Conservation (phyloP, 2,797 vertebrate species). For the Gallinago nigripennis region DNA sequence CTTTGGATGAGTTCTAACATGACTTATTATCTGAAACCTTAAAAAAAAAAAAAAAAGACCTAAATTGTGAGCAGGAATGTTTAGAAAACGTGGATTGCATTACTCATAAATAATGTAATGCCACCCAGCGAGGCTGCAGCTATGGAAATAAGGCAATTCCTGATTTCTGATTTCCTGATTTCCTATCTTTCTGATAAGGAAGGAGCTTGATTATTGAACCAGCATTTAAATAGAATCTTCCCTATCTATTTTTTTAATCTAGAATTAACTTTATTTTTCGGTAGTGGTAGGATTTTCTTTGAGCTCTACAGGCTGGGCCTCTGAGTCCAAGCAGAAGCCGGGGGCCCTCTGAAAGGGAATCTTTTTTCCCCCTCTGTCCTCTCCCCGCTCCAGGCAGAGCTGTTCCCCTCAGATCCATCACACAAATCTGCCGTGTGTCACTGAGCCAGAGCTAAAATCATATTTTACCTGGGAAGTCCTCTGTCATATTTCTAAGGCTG, state of each 20-base stretch:
- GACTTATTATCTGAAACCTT: not conserved
- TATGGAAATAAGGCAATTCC: not conserved
- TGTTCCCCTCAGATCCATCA: not conserved
- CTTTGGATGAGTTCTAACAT: not conserved
- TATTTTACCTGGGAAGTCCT: constrained; percentile 3
- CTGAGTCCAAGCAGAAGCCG: not conserved
- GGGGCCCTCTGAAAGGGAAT: constrained; percentile 53
- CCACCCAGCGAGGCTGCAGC: not conserved
- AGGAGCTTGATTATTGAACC: not conserved
- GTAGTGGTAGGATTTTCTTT: constrained; percentile 18
- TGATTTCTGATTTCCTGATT: no score
- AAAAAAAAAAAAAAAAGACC: not conserved
- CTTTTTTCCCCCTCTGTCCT: not conserved
- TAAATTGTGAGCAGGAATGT: not conserved
- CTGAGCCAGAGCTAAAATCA: not conserved
- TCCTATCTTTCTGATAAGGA: no score
- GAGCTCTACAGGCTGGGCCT: constrained; percentile 4
- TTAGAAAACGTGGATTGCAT: constrained; percentile 22
- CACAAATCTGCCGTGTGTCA: not conserved
- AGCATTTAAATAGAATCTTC: not conserved
- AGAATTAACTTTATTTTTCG: constrained; percentile 27
- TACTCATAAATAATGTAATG: constrained; percentile 44
- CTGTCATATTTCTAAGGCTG: not conserved
- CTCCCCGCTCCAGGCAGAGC: not conserved
- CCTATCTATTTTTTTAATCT: not conserved